Base-by-base conservation (phyloP, 2,797 vertebrate genomes). In the Pyrrhura leucotis region DNA sequence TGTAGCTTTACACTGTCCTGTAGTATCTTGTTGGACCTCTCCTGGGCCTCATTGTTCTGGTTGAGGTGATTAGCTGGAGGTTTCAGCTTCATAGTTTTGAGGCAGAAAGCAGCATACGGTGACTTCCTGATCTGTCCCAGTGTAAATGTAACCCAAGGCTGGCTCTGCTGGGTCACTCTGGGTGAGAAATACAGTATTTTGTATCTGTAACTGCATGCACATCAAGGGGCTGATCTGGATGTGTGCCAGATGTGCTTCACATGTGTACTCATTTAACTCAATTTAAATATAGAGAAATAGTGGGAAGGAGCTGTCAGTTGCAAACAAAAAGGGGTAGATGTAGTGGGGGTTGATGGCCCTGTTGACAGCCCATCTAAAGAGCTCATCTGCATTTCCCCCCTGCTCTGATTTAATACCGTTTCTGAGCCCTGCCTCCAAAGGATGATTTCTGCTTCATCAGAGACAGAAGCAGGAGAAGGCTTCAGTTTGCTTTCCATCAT, bases 251-350 rank as follows among this genome's bases (percentile, higher is more conserved):
- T 89, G 47, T 31, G 26, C 47, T 61, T 77, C 1, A 4, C 18
- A 10, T 9, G 2, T 25, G 10, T 29, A 4, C 26, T 39, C 29
- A 42, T 74, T 68, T 71, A 85, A 71, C 39, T 11, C 53, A 33
- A 2, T 47, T 26, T 31, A 86, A 75, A 72, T 7, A 45, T 5
- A 88, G 51, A 65, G 21, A 3, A 14, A 47, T 40, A 33, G 62
- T 58, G 48, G 61, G 86, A 71, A 90, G 72, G 40, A 92, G n/a
- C 45, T 93, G 51, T 20, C 44, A 51, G 33, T 23, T 82, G 40
- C 44, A 81, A 72, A 77, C 67, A 53, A 61, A 87, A 9, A 21
- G 45, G n/a, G 6, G n/a, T 23, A 66, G 28, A 37, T 42, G 45
- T 16, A 7, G 26, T 68, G 54, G 26, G 51, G 15, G 1, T 15